phyloP scores from a whole-genome alignment of 1,140 invertebrate genomes.

The Eubasilissa regina region DNA sequence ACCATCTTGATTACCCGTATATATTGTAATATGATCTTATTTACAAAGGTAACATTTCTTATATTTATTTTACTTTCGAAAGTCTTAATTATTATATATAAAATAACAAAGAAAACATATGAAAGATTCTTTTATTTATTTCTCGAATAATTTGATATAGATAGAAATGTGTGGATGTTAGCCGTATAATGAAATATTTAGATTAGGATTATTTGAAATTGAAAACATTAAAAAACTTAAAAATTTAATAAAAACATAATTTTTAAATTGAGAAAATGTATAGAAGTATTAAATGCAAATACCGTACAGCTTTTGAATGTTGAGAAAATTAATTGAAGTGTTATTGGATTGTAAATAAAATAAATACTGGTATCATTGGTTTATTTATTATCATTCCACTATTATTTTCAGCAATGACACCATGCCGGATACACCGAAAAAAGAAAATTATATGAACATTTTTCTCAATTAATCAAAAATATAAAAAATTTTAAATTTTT shows the following conservation, averaged over 20 bases:
- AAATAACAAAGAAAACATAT: background rate
- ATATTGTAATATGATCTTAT: no score
- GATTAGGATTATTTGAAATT: constrained; percentile 45
- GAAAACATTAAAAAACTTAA: constrained; percentile 21
- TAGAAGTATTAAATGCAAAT: constrained; percentile 40
- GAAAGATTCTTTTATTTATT: constrained; percentile 9
- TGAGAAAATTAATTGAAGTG: constrained; percentile 41
- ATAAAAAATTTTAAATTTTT: no score
- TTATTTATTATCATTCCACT: background rate
- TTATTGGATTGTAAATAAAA: constrained; percentile 46
- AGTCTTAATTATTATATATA: background rate
- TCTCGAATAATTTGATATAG: constrained; percentile 21
- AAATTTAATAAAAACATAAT: constrained; percentile 10
- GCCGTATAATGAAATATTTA: constrained; percentile 35
- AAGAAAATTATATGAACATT: no score
- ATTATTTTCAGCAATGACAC: no score
- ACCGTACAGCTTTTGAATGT: constrained; percentile 42
- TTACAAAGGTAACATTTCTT: no score
- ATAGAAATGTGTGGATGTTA: constrained; percentile 45
- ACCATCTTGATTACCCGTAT: no score
- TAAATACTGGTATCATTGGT: background rate
- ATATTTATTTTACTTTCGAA: no score
- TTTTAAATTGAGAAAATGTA: constrained; percentile 20
- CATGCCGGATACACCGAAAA: no score
- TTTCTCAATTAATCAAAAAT: no score